Conservation (phyloP, 2,888 invertebrate species). For the Emmelina monodactyla region DNA sequence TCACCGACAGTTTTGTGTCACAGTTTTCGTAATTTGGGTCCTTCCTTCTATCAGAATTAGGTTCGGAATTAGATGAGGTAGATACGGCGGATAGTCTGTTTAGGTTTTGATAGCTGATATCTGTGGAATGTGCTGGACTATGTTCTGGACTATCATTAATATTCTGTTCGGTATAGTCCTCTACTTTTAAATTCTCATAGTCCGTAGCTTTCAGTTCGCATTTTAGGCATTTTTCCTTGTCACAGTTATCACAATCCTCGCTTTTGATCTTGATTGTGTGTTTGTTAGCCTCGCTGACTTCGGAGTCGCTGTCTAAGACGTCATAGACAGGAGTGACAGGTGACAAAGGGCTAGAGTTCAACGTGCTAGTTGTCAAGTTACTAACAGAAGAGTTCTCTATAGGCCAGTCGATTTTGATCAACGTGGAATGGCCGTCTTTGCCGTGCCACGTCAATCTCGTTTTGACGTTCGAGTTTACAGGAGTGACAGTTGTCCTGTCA, state of each 20-base stretch:
- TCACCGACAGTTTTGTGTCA: constrained; percentile 35
- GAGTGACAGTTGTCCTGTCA: neutral
- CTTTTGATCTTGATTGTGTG: constrained; percentile 43
- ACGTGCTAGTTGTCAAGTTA: constrained; percentile 36
- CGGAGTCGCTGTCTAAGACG: constrained; percentile 52
- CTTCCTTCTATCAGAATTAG: constrained; percentile 26
- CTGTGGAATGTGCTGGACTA: constrained; percentile 43
- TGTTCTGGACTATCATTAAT: constrained; percentile 37
- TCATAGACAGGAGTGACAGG: constrained; percentile 47
- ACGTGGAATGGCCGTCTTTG: constrained; percentile 51
- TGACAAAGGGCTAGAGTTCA: constrained; percentile 40
- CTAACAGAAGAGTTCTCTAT: constrained; percentile 34
- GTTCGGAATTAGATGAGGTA: constrained; percentile 44
- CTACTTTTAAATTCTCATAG: constrained; percentile 29
- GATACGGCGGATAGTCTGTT: constrained; percentile 55
- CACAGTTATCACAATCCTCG: constrained; percentile 36
- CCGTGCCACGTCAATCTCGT: constrained; percentile 50
- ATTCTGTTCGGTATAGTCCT: constrained; percentile 17
- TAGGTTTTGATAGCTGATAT: constrained; percentile 57
- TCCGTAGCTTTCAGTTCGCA: constrained; percentile 50
- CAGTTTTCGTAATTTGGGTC: constrained; percentile 21
- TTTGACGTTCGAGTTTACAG: constrained; percentile 22
- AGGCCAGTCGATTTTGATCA: constrained; percentile 58
- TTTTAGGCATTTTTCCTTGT: constrained; percentile 45
- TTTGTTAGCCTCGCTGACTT: constrained; percentile 41